Conservation (phyloP, 2,113 vertebrate genomes). For the Aix galericulata region DNA sequence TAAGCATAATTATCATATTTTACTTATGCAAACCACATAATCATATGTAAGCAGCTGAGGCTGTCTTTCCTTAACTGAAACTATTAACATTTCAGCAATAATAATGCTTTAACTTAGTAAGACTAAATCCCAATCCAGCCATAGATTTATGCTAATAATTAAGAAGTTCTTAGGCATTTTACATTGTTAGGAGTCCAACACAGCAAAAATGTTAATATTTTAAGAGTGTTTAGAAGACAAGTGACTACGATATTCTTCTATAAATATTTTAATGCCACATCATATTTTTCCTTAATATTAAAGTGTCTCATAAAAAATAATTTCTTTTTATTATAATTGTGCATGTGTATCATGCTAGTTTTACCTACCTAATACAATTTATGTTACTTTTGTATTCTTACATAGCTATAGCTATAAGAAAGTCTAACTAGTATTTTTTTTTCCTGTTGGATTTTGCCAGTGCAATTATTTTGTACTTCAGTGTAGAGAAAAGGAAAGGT, state of each 20-base stretch:
- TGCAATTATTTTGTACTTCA: not conserved
- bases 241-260: not conserved
- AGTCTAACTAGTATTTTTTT: not conserved
- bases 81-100: conserved; percentile 3
- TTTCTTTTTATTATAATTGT: not conserved
- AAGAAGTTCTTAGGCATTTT: not conserved
- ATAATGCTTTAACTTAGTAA: not conserved
- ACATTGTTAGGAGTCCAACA: not conserved
- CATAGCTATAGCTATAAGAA: not conserved
- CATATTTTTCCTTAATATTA: not conserved
- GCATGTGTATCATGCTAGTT: not conserved
- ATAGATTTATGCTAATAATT: not conserved
- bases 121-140: not conserved
- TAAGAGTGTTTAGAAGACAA: not conserved
- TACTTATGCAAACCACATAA: conserved; percentile 33
- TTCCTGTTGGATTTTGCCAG: not conserved
- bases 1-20: conserved; percentile 13
- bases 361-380: not conserved
- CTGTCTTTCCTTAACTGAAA: not conserved
- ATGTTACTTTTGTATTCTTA: not conserved
- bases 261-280: not conserved
- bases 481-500: not conserved
- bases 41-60: conserved; percentile 14
- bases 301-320: not conserved
- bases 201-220: not conserved